Evolutionary conservation across 2,888 invertebrate species (phyloP), one percentile per base, ranked within the genome.

Genomic region (Pristionchus fissidentatus): DNA sequence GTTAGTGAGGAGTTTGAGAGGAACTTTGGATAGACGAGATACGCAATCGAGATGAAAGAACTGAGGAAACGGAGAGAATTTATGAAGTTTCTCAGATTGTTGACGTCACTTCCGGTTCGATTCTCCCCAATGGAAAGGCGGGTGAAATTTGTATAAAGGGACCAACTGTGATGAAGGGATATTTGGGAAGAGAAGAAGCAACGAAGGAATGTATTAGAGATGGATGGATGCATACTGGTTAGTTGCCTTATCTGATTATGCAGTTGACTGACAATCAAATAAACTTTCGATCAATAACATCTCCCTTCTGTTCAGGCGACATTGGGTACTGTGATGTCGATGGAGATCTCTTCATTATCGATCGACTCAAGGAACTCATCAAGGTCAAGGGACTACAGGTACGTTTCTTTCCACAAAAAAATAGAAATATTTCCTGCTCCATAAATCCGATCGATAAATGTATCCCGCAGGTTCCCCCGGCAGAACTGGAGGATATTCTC

Each of bases 81-180:
- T 19, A 13, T 15, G 19, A 73, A 80, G 15, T 62, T 29, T 52
- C 35, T 0, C 22, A 66, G 66, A 81, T 81, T 43, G 62, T 81
- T 3, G 29, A 62, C 19, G 46, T 81, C 26, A 15, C 41, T 5
- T 43, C 26, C 4, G 84, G 81, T 2, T 41, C 35, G 22, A 77
- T 86, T 57, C 84, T 75, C 35, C 83, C 79, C 13, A 22, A 8
- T 1, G 73, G 85, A n/a, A 60, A 84, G n/a, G 29, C 77, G 32
- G 87, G 87, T 5, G 86, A 93, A 92, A 96, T 98, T 46, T 98
- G 98, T 93, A 95, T 98, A n/a, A 96, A 97, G 92, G 98, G 98
- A 43, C 87, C 89, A 19, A 87, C 97, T 92, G 96, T 98, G 46
- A 97, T 97, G 93, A 95, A 95, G 91, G 97, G 92, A 35, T 93